Evolutionary conservation across 2,113 vertebrate genomes (phyloP).

Genomic region (Lanius collurio): DNA sequence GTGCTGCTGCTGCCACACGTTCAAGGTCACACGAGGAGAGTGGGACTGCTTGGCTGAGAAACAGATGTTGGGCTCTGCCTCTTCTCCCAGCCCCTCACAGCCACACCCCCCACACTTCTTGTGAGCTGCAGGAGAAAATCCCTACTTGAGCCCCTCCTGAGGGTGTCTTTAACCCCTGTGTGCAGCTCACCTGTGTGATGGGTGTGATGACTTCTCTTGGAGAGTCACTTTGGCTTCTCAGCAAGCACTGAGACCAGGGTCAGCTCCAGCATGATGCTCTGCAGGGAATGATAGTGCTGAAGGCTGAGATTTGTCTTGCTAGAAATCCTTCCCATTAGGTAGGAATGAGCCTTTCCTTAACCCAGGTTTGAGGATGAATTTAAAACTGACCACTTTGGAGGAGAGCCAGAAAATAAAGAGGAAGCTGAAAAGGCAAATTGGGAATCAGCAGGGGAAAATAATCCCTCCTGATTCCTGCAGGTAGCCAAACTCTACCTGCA

Average conservation of each 20-base stretch:
- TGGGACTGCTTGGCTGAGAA: background rate
- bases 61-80: background rate
- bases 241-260: background rate
- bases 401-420: background rate
- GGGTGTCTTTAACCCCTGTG: background rate
- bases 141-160: background rate
- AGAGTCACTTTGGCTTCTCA: background rate
- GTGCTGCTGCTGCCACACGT: background rate
- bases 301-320: background rate
- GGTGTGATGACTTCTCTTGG: background rate
- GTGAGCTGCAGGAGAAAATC: background rate
- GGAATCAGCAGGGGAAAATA: slow-evolving; percentile 11
- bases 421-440: background rate
- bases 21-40: background rate
- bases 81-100: background rate
- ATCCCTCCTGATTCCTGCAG: slow-evolving; percentile 12
- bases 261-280: background rate
- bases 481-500: background rate
- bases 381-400: background rate
- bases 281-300: background rate
- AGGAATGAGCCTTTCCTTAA: background rate
- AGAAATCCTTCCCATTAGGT: background rate
- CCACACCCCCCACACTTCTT: background rate
- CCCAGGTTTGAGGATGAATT: background rate
- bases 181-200: background rate